Conservation (phyloP, 2,888 invertebrate genomes). For the Eucera pruinosa region DNA sequence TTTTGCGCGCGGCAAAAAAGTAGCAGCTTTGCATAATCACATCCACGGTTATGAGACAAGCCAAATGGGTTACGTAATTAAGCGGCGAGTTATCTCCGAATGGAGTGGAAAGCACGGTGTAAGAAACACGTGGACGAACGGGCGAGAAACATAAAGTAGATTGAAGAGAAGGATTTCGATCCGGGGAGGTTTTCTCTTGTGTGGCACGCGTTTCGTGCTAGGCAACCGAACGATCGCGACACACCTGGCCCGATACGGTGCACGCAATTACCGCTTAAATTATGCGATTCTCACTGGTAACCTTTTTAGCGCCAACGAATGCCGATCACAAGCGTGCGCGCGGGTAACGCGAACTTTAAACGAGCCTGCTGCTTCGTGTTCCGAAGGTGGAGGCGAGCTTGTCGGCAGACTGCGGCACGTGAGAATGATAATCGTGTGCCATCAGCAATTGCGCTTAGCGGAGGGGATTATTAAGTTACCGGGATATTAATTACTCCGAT, state of each 20-base stretch:
- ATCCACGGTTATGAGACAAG: conserved; percentile 12
- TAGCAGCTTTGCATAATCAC: conserved; percentile 40
- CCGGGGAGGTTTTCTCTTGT: conserved; percentile 2
- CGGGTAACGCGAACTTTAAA: conserved; percentile 4
- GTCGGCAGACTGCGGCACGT: neutral
- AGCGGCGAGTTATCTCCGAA: conserved; percentile 3
- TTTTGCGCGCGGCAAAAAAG: neutral
- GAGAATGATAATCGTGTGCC: conserved; percentile 26
- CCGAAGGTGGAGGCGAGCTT: neutral
- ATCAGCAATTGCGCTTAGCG: conserved; percentile 23
- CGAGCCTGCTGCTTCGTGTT: too few relatives aligned
- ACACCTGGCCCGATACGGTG: conserved; percentile 41
- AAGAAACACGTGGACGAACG: neutral
- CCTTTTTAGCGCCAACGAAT: conserved; percentile 20
- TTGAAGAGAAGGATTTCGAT: conserved; percentile 18
- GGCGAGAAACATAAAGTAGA: neutral
- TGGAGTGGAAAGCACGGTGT: neutral
- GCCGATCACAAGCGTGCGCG: conserved; percentile 11
- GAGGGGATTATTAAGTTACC: conserved; percentile 51
- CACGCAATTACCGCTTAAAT: conserved; percentile 38
- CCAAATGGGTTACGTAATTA: conserved; percentile 27
- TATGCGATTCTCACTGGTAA: conserved; percentile 32
- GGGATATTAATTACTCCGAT: conserved; percentile 56
- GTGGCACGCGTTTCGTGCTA: conserved; percentile 28
- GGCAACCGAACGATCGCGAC: conserved; percentile 18